A percentile compares a stretch with the other conserved stretches of the same genome.
These are phyloP conservation scores for Etheostoma spectabile DNA, from an alignment of 2,113 vertebrate species.

Conservation along the genomic window DNA sequence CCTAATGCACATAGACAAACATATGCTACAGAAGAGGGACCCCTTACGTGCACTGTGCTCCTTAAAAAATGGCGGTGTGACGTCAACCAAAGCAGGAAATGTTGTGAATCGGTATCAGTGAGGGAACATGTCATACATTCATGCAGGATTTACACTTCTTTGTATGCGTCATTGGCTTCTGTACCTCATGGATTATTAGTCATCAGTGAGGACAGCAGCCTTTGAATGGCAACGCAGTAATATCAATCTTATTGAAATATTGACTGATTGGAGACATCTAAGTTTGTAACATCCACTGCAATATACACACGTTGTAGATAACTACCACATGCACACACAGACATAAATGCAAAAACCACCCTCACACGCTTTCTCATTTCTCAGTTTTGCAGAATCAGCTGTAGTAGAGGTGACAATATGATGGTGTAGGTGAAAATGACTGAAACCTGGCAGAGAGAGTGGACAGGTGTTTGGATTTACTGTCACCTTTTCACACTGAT, in stretches of 20 bases:
- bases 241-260: conserved; percentile 52
- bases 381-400: conserved; percentile 72
- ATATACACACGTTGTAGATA: not conserved
- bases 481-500: conserved; percentile 47
- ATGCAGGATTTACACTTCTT: conserved; percentile 9
- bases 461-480: conserved; percentile 33
- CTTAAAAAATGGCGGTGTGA: conserved; percentile 17
- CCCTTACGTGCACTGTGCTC: not conserved
- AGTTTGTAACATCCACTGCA: conserved; percentile 20
- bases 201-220: conserved; percentile 24
- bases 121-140: conserved; percentile 35
- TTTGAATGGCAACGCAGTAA: conserved; percentile 36
- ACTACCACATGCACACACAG: not conserved
- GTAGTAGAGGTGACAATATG: conserved; percentile 60
- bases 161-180: conserved; percentile 35
- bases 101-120: conserved; percentile 30
- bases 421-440: conserved; percentile 65
- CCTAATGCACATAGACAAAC: conserved; percentile 17
- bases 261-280: conserved; percentile 36
- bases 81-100: conserved; percentile 14
- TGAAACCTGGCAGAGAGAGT: conserved; percentile 17
- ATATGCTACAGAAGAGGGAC: conserved; percentile 5
- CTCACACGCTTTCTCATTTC: conserved; percentile 32
- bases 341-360: conserved; percentile 18
- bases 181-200: conserved; percentile 46